Evolutionary conservation across 2,113 vertebrate genomes (phyloP).

Genomic region (Psettodes erumei): DNA sequence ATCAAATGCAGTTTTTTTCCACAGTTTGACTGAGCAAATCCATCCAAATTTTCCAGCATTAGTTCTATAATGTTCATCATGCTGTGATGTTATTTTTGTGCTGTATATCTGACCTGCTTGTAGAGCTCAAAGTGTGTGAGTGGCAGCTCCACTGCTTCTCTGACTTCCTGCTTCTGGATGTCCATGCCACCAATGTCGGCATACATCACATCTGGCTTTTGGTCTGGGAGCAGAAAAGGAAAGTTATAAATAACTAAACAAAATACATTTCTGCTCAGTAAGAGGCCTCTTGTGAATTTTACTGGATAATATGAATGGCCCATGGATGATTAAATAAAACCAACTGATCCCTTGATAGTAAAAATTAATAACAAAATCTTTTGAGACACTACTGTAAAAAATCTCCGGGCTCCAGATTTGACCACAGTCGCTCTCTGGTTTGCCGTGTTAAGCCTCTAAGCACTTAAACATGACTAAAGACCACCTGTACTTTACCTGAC

Average conservation of each 20-base stretch:
- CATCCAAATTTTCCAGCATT: not conserved
- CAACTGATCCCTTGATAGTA: not conserved
- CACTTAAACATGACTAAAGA: not conserved
- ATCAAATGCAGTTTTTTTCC: not conserved
- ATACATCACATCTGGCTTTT: constrained; percentile 96
- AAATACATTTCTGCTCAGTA: not conserved
- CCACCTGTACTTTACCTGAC: constrained; percentile 80
- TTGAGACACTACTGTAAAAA: not conserved
- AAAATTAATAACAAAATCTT: not conserved
- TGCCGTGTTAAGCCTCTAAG: not conserved
- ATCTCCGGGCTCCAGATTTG: not conserved
- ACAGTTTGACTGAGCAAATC: not conserved
- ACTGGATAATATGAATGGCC: not conserved
- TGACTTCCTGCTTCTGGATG: constrained; percentile 97
- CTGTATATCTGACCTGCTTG: constrained; percentile 84
- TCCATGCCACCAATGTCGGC: constrained; percentile 97
- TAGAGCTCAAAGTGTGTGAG: constrained; percentile 97
- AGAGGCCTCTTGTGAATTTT: not conserved
- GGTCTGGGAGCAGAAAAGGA: constrained; percentile 82
- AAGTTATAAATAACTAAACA: not conserved
- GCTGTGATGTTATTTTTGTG: not conserved
- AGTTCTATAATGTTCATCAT: not conserved
- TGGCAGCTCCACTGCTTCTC: constrained; percentile 94
- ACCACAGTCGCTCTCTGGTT: not conserved
- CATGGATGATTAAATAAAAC: not conserved